A percentile compares a stretch with the other conserved stretches of the same genome.
These are phyloP conservation scores for Labeo rohita DNA, from an alignment of 2,113 vertebrate species.

Conservation along the genomic window DNA sequence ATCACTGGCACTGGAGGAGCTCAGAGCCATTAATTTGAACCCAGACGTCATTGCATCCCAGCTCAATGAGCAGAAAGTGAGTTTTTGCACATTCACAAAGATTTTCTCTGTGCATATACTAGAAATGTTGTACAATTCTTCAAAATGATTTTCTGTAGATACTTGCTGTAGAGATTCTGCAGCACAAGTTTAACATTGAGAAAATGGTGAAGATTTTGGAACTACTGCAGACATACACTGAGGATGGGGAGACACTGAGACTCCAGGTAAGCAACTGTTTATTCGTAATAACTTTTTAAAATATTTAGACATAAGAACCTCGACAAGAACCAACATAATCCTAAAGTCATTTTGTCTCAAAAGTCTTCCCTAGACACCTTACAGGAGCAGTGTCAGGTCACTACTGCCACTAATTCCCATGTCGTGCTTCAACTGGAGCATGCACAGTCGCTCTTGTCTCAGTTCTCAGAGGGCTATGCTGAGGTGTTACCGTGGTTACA, in stretches of 20 bases:
- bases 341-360: neutral
- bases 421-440: conserved; percentile 81
- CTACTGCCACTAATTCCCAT: conserved; percentile 73
- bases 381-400: conserved; percentile 75
- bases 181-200: conserved; percentile 81
- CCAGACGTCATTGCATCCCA: conserved; percentile 71
- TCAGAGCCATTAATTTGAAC: conserved; percentile 73
- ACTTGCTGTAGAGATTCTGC: conserved; percentile 83
- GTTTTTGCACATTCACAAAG: neutral
- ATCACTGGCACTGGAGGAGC: conserved; percentile 68
- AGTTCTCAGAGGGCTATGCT: conserved; percentile 78
- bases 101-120: neutral
- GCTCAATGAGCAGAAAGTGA: conserved; percentile 84
- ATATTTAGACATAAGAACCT: neutral
- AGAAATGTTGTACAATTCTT: neutral
- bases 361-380: conserved; percentile 74
- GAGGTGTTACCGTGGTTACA: conserved; percentile 86
- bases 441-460: conserved; percentile 80
- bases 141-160: conserved; percentile 66
- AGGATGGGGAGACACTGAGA: conserved; percentile 67
- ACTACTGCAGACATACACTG: conserved; percentile 71
- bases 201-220: conserved; percentile 79
- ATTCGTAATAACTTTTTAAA: neutral
- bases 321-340: neutral
- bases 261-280: conserved; percentile 71